Conservation (phyloP, 2,888 invertebrate genomes). For the Perdita meconis region DNA sequence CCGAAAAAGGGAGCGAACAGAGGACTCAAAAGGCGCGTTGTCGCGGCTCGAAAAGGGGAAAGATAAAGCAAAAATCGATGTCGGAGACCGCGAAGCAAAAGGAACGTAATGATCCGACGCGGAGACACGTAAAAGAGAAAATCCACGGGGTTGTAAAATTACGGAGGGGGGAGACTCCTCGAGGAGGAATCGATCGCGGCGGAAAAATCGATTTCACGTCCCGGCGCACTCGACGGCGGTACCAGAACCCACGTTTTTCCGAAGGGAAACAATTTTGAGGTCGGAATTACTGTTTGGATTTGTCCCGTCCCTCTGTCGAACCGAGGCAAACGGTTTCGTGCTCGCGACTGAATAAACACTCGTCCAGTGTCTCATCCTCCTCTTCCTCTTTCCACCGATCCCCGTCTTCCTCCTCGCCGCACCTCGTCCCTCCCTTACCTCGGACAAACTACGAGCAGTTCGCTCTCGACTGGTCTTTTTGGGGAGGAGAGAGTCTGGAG, state of each 20-base stretch:
- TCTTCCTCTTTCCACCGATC: constrained; percentile 19
- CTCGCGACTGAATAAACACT: constrained; percentile 67
- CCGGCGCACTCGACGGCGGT: background rate
- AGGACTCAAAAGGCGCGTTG: too few species aligned
- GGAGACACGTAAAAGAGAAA: background rate
- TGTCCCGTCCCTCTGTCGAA: constrained; percentile 33
- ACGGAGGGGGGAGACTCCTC: background rate
- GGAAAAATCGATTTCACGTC: constrained; percentile 11
- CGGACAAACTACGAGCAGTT: constrained; percentile 20
- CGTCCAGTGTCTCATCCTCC: constrained; percentile 42
- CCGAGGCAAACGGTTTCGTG: constrained; percentile 44
- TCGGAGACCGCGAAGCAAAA: too few species aligned
- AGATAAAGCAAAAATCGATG: too few species aligned
- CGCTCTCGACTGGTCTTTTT: constrained; percentile 14
- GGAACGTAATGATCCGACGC: too few species aligned
- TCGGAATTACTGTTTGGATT: constrained; percentile 34
- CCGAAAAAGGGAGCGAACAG: too few species aligned
- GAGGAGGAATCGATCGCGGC: background rate
- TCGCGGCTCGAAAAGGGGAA: too few species aligned
- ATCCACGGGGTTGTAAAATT: too few species aligned
- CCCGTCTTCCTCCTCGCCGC: background rate
- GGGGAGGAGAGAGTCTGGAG: background rate
- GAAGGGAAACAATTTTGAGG: constrained; percentile 23
- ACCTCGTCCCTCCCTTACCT: background rate
- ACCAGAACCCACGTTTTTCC: constrained; percentile 37